Conservation (phyloP, 2,113 vertebrate genomes). For the Silurus asotus region DNA sequence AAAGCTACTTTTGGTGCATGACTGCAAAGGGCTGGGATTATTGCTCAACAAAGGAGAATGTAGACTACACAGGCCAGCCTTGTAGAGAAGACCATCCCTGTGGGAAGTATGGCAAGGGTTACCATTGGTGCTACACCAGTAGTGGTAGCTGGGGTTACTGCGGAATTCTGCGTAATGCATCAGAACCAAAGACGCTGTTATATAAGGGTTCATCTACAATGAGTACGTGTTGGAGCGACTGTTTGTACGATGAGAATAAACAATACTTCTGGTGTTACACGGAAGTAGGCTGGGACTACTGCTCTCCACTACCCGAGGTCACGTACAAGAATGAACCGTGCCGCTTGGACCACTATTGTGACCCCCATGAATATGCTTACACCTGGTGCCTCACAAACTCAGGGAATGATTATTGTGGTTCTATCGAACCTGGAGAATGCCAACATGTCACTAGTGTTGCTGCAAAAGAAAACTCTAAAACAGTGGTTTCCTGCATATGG, state of each 20-base stretch:
- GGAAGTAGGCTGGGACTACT: conserved; percentile 2
- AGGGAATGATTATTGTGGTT: conserved; percentile 7
- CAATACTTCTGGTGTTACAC: conserved; percentile 18
- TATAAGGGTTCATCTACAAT: not conserved
- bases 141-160: conserved; percentile 5
- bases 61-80: not conserved
- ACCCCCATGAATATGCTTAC: not conserved
- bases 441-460: not conserved
- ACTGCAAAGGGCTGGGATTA: conserved; percentile 19
- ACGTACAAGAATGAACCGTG: conserved; percentile 19
- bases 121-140: conserved; percentile 21
- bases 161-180: not conserved
- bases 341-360: conserved; percentile 19
- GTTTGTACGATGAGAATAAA: not conserved
- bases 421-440: not conserved
- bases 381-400: conserved; percentile 22
- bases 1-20: conserved; percentile 5
- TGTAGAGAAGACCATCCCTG: conserved; percentile 19
- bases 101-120: not conserved
- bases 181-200: not conserved
- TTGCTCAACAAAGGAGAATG: conserved; percentile 14
- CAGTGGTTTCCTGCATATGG: not conserved
- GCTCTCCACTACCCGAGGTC: conserved; percentile 11
- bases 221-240: not conserved
- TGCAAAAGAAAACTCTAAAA: not conserved